These are phyloP conservation scores for Drosophila kokeensis DNA, from an alignment of 2,888 invertebrate species.

Conservation along the genomic window DNA sequence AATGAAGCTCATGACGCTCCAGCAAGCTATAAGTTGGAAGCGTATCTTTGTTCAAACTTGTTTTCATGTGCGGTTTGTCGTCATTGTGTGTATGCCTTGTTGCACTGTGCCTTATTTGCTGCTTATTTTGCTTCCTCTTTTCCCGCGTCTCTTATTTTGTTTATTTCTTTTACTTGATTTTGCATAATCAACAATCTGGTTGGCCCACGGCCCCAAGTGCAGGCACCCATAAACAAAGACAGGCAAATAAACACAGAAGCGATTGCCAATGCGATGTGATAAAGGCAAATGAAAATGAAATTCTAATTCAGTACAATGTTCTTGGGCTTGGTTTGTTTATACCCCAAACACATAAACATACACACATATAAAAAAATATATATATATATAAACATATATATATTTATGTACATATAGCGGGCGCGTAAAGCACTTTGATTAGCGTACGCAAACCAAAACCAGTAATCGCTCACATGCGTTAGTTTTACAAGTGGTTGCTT, in stretches of 20 bases:
- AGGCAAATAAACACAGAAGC: slow-evolving; percentile 20
- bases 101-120: slow-evolving; percentile 34
- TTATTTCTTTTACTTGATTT: slow-evolving; percentile 22
- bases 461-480: slow-evolving; percentile 43
- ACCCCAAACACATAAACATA: background rate
- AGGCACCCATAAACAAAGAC: slow-evolving; percentile 44
- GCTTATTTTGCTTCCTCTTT: slow-evolving; percentile 15
- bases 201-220: slow-evolving; percentile 45
- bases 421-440: slow-evolving; percentile 58
- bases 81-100: slow-evolving; percentile 30
- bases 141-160: slow-evolving; percentile 19
- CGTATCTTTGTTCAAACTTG: slow-evolving; percentile 61
- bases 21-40: slow-evolving; percentile 31
- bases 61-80: slow-evolving; percentile 46
- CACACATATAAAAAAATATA: background rate
- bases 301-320: slow-evolving; percentile 59
- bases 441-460: slow-evolving; percentile 37
- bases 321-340: slow-evolving; percentile 37
- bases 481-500: slow-evolving; percentile 28
- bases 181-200: slow-evolving; percentile 65
- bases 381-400: background rate
- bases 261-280: slow-evolving; percentile 39
- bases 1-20: slow-evolving; percentile 71
- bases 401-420: background rate
- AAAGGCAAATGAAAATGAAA: slow-evolving; percentile 56